Base-by-base conservation (phyloP, 2,797 vertebrate species). In the Poecile montanus region DNA sequence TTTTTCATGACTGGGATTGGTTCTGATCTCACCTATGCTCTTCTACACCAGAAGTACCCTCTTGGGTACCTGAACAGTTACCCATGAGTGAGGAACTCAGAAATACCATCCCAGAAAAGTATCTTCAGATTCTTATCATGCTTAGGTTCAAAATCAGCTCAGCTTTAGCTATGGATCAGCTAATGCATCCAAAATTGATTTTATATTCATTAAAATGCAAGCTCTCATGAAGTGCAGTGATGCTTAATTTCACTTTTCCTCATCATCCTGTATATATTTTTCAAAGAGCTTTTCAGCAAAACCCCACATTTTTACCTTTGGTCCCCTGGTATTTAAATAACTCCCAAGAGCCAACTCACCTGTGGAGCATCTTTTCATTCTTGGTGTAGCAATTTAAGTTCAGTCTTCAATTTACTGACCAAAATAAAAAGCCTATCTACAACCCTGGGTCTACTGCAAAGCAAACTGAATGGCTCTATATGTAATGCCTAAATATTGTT, bases 171-270 rank as follows among this genome's bases (percentile, higher is more conserved):
- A 27, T 29, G 76, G 79, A 75, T 92, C 72, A 93, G 51, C 27
- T 74, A 85, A 19, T 48, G n/a, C 36, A 77, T 56, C n/a, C 65
- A 80, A 58, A 93, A 77, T 38, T 65, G 72, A 80, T 92, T 79
- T 95, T 76, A 51, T 71, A 30, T 61, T 85, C 58, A 77, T 91
- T 95, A 92, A 89, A 90, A 93, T 76, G 54, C 63, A 93, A 92
- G 67, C 10, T 19, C 14, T 71, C 50, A 57, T 50, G 36, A 89
- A 93, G 30, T 32, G 20, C 57, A 48, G 27, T 45, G 47, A 51
- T 80, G 79, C 14, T 60, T 85, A 45, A 67, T 90, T 89, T 82
- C 25, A 74, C 21, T 80, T 89, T 92, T 89, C 53, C 60, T 93
- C 57, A 71, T 83, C 26, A 50, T 53, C 50, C 25, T 57, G 9